Conservation (phyloP, 1,140 invertebrate species). For the Halesus radiatus region DNA sequence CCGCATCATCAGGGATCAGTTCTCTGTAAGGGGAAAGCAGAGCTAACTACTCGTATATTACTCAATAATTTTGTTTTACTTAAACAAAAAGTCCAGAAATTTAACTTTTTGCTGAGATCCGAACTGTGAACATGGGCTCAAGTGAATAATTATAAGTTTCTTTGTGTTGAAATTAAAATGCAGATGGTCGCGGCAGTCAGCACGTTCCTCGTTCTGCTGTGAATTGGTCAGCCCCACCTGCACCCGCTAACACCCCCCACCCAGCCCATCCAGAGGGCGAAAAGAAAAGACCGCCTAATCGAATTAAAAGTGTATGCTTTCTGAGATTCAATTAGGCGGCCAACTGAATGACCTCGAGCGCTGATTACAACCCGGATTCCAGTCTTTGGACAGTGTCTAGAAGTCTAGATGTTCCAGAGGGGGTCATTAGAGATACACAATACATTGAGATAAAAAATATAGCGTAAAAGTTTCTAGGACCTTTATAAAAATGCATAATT, state of each 20-base stretch:
- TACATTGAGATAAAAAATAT: too few species aligned
- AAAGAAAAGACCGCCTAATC: constrained; percentile 42
- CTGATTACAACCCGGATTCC: constrained; percentile 11
- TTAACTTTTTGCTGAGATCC: too few species aligned
- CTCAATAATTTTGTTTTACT: too few species aligned
- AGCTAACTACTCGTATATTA: too few species aligned
- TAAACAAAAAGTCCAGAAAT: too few species aligned
- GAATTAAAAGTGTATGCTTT: constrained; percentile 56
- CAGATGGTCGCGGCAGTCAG: background rate
- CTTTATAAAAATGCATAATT: too few species aligned
- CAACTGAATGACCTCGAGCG: constrained; percentile 28
- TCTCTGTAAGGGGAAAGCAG: too few species aligned
- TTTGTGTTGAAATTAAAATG: constrained; percentile 23
- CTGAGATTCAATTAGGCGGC: constrained; percentile 55
- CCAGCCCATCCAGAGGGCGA: constrained; percentile 8
- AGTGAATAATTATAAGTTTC: constrained; percentile 21
- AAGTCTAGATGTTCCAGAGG: background rate
- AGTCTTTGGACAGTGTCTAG: background rate
- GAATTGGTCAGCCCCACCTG: constrained; percentile 1
- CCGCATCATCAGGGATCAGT: too few species aligned
- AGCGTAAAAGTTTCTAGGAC: too few species aligned
- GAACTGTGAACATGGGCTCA: background rate
- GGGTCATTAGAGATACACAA: background rate
- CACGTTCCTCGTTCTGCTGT: background rate
- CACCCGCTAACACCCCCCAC: background rate